These are phyloP conservation scores for Aphis craccivora DNA, from an alignment of 1,140 invertebrate genomes.

Conservation along the genomic window DNA sequence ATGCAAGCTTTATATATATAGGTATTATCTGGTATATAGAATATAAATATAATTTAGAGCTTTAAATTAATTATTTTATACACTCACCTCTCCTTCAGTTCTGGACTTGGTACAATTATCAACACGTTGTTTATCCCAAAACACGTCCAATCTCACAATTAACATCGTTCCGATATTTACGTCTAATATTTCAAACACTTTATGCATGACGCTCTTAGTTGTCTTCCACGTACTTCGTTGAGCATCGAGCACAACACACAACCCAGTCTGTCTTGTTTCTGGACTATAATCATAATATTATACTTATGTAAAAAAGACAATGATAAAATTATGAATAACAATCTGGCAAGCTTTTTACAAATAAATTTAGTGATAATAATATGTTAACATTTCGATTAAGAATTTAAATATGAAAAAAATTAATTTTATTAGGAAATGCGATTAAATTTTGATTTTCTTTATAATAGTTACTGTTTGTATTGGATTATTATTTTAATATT, in stretches of 20 bases:
- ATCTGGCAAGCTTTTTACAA: neutral
- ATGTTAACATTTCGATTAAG: too few species aligned
- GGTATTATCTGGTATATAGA: neutral
- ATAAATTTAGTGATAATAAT: too few species aligned
- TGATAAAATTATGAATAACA: neutral
- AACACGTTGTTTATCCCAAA: constrained; percentile 78
- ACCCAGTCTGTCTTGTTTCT: constrained; percentile 67
- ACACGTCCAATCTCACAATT: constrained; percentile 74
- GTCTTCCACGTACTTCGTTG: constrained; percentile 71
- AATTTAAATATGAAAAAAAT: too few species aligned
- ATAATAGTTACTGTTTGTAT: neutral
- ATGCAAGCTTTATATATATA: neutral
- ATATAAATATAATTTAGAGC: neutral
- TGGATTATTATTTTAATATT: neutral
- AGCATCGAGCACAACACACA: constrained; percentile 73
- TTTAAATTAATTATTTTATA: neutral
- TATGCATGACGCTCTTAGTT: constrained; percentile 70
- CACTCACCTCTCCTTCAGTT: constrained; percentile 71
- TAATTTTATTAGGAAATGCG: too few species aligned
- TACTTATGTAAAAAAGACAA: neutral
- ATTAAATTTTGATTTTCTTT: neutral
- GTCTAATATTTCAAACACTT: constrained; percentile 67
- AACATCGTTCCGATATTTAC: constrained; percentile 68
- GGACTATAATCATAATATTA: constrained; percentile 65
- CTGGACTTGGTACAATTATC: constrained; percentile 74